Evolutionary conservation across 2,113 vertebrate genomes (phyloP).

Genomic region (Trichechus manatus): DNA sequence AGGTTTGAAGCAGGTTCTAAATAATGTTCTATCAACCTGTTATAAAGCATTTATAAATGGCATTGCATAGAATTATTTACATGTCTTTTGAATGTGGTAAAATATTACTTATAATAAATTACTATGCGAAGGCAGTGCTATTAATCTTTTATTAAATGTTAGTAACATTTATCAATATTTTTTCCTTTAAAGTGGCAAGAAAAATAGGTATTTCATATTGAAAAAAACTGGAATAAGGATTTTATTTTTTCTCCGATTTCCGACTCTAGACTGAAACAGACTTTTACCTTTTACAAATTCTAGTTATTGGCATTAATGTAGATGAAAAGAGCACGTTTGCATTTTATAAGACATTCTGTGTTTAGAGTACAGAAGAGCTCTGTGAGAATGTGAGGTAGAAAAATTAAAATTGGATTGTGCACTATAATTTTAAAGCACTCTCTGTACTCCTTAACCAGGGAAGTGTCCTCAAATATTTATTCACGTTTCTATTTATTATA

Average conservation of each 20-base stretch:
- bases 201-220: conserved; percentile 63
- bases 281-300: conserved; percentile 58
- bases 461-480: conserved; percentile 11
- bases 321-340: conserved; percentile 48
- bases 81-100: conserved; percentile 64
- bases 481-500: conserved; percentile 57
- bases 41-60: conserved; percentile 74
- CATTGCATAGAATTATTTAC: conserved; percentile 72
- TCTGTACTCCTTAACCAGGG: not conserved
- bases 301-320: conserved; percentile 30
- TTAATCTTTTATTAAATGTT: conserved; percentile 73
- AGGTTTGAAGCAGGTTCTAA: conserved; percentile 53
- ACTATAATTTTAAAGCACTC: conserved; percentile 44
- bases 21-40: conserved; percentile 57
- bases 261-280: not conserved
- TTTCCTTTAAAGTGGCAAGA: conserved; percentile 66
- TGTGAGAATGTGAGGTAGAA: not conserved
- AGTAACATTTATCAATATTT: conserved; percentile 68
- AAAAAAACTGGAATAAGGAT: conserved; percentile 51
- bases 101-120: conserved; percentile 61
- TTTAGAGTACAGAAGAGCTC: conserved; percentile 17
- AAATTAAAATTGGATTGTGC: not conserved
- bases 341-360: conserved; percentile 36
- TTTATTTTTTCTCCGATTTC: conserved; percentile 39
- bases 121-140: conserved; percentile 60